Percentiles rank a stretch among this genome's conserved stretches.
Conservation (phyloP, 2,888 invertebrate genomes). For the Pardosa pseudoannulata region DNA sequence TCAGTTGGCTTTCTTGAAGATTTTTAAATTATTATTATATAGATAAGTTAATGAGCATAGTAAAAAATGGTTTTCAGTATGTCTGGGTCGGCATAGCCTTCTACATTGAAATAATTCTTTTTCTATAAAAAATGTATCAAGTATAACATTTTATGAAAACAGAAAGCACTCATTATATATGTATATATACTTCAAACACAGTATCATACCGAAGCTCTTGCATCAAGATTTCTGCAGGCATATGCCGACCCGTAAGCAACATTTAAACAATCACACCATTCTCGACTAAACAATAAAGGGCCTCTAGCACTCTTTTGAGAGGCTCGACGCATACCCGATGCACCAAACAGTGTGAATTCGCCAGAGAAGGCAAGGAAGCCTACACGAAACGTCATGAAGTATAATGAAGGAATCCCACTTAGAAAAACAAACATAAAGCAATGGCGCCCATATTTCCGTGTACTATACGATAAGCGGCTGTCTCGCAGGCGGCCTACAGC, state of each 20-base stretch:
- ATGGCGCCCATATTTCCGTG: not conserved
- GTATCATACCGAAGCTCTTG: not conserved
- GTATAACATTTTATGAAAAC: not conserved
- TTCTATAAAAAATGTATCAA: constrained; percentile 3
- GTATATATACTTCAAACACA: not conserved
- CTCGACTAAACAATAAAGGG: not conserved
- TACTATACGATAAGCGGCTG: constrained; percentile 64
- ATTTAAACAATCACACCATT: not conserved
- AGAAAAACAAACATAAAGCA: not conserved
- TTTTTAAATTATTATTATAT: no score
- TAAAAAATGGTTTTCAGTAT: not conserved
- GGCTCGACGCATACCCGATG: not conserved
- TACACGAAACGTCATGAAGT: not conserved
- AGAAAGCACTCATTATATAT: not conserved
- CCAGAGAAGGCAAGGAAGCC: not conserved
- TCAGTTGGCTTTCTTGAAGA: no score
- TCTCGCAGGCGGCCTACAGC: constrained; percentile 81
- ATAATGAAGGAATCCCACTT: not conserved
- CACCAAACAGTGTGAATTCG: not conserved
- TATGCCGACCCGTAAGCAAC: not conserved
- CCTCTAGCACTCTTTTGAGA: not conserved
- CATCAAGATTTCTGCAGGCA: not conserved
- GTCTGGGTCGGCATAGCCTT: constrained; percentile 4
- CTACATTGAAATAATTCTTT: not conserved
- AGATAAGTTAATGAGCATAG: no score